Conservation (phyloP, 2,113 vertebrate genomes). For the Scomber japonicus region DNA sequence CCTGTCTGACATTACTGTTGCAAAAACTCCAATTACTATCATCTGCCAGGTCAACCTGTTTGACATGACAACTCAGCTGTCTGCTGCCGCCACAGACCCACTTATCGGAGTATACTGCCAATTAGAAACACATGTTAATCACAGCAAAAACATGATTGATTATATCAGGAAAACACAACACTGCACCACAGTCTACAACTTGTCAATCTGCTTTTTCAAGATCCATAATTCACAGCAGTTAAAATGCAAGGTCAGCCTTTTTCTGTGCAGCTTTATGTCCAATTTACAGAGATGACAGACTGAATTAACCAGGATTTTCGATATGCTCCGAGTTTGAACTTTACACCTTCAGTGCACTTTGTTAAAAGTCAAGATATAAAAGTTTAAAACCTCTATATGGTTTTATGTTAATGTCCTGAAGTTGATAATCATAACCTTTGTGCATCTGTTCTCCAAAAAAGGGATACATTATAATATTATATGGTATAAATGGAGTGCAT, state of each 20-base stretch:
- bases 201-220: background rate
- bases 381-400: background rate
- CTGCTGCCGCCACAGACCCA: background rate
- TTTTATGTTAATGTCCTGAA: constrained; percentile 15
- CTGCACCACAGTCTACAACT: background rate
- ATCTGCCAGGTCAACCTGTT: background rate
- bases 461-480: constrained; percentile 2
- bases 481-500: constrained; percentile 7
- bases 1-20: constrained; percentile 37
- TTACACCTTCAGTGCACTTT: background rate
- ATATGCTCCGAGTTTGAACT: background rate
- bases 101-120: background rate
- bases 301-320: background rate
- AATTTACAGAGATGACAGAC: background rate
- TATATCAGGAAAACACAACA: constrained; percentile 24
- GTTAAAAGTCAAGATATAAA: constrained; percentile 9
- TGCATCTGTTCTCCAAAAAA: background rate
- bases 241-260: constrained; percentile 4
- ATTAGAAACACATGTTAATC: constrained; percentile 5
- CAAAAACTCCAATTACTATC: constrained; percentile 28
- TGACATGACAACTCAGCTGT: constrained; percentile 24
- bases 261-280: background rate
- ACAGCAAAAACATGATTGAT: background rate
- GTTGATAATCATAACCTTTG: constrained; percentile 5
- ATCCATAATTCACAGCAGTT: constrained; percentile 7